Base-by-base conservation (phyloP, 2,888 invertebrate genomes). In the Spisula subtruncata region DNA sequence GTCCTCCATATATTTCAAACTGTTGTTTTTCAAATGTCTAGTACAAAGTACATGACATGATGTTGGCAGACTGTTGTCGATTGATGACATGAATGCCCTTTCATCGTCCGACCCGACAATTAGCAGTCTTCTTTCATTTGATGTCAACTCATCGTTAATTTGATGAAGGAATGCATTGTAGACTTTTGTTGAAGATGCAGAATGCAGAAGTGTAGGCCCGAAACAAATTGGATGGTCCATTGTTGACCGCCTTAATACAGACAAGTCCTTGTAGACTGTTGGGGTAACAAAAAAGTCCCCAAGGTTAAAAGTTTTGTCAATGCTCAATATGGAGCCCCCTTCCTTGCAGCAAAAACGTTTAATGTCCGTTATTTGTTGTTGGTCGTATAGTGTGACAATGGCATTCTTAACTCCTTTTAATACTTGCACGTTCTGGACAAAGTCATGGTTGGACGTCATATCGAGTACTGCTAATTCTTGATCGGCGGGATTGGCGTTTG, bases 81-180 rank as follows among this genome's bases (percentile, higher is more conserved):
- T 91, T 14, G 92, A 88, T 10, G 48, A 41, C n/a, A 88, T 87
- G n/a, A 93, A 83, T 0, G 92, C 86, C 0, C 56, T 1, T 88
- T 93, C 91, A 71, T 88, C 92, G 66, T 92, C 91, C 0, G 83
- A 84, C 14, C 91, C 93, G 32, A 91, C 60, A 29, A 71, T 81
- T 0, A 91, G 4, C n/a, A 66, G 41, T 14, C 8, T n/a, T 2
- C 54, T 84, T 35, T 91, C 85, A 0, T 0, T 29, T 0, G 48
- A 46, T 46, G 82, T 84, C 32, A 91, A 60, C 10, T 89, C 41
- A 25, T 81, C 89, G 0, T 71, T 83, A 29, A 89, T 75, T n/a
- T 89, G 71, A 16, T 86, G 82, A 20, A 90, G 18, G 66, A 90
- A 89, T 1, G 46, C 14, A 20, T 16, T 48, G 46, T 87, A 91